A percentile compares a stretch with the other conserved stretches of the same genome.
Conservation (phyloP, 2,113 vertebrate species). For the Cephalopholis sonnerati region DNA sequence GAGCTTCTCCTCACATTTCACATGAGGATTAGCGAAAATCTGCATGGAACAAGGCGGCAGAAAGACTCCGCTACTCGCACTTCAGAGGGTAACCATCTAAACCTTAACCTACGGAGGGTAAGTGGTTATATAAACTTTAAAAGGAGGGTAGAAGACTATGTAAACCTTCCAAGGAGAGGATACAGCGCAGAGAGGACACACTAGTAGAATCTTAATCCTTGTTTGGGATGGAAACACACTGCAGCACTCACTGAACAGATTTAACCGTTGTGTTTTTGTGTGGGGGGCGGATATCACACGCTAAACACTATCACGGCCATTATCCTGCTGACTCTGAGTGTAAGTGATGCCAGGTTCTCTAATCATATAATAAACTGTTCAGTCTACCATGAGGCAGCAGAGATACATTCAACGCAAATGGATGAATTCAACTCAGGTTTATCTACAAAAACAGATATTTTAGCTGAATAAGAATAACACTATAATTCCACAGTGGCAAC, state of each 20-base stretch:
- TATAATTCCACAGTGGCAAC: not conserved
- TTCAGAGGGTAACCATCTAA: constrained; percentile 50
- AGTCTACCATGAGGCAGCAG: not conserved
- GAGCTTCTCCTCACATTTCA: constrained; percentile 69
- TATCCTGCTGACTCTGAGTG: not conserved
- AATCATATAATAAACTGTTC: not conserved
- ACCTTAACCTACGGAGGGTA: constrained; percentile 42
- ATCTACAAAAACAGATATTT: not conserved
- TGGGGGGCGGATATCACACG: not conserved
- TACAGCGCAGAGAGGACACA: not conserved
- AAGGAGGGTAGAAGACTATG: constrained; percentile 15
- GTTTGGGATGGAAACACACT: constrained; percentile 13
- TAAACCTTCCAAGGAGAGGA: constrained; percentile 19
- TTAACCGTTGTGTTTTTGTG: not conserved
- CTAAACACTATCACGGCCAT: not conserved
- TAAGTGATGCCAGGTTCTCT: not conserved
- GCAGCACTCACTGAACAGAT: constrained; percentile 10
- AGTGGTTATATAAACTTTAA: constrained; percentile 59
- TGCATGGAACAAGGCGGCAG: constrained; percentile 57
- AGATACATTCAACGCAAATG: not conserved
- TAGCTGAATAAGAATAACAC: not conserved
- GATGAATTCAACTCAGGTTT: not conserved
- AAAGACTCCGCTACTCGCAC: constrained; percentile 27
- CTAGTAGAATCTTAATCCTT: constrained; percentile 26
- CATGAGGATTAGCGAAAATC: constrained; percentile 75